Evolutionary conservation across 2,888 invertebrate species (phyloP).

Genomic region (Scaptomyza reducta): DNA sequence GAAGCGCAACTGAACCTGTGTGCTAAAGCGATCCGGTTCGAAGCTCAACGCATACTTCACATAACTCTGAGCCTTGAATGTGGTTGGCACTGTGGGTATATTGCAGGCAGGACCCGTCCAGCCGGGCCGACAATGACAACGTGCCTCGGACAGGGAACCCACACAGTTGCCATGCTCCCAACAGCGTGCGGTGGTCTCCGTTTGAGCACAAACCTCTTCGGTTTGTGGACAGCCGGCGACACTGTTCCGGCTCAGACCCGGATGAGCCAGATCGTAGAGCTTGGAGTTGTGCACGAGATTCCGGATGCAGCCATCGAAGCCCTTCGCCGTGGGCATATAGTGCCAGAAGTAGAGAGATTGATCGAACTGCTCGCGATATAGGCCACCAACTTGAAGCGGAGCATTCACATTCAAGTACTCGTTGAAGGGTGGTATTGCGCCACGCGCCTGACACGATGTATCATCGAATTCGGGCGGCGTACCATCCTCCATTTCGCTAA

Average conservation of each 20-base stretch:
- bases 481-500: slow-evolving; percentile 95
- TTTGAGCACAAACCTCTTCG: slow-evolving; percentile 95
- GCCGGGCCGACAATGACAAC: slow-evolving; percentile 97
- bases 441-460: slow-evolving; percentile 94
- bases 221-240: slow-evolving; percentile 96
- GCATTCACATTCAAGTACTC: slow-evolving; percentile 98
- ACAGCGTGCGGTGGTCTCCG: slow-evolving; percentile 93
- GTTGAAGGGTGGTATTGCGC: slow-evolving; percentile 96
- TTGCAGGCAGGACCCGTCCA: slow-evolving; percentile 96
- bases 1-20: slow-evolving; percentile 96
- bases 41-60: slow-evolving; percentile 98
- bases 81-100: slow-evolving; percentile 93
- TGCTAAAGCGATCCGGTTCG: slow-evolving; percentile 95
- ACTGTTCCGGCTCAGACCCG: slow-evolving; percentile 93
- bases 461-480: slow-evolving; percentile 95
- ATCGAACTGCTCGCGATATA: slow-evolving; percentile 95
- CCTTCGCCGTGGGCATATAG: slow-evolving; percentile 94
- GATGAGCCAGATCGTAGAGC: slow-evolving; percentile 97
- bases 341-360: slow-evolving; percentile 95
- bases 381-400: slow-evolving; percentile 96
- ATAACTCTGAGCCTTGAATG: slow-evolving; percentile 96
- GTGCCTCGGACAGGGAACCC: slow-evolving; percentile 93
- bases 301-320: slow-evolving; percentile 97
- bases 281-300: slow-evolving; percentile 98
- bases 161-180: slow-evolving; percentile 98